These are phyloP conservation scores for Caenorhabditis japonica DNA, from an alignment of 2,888 invertebrate species.

Conservation along the genomic window DNA sequence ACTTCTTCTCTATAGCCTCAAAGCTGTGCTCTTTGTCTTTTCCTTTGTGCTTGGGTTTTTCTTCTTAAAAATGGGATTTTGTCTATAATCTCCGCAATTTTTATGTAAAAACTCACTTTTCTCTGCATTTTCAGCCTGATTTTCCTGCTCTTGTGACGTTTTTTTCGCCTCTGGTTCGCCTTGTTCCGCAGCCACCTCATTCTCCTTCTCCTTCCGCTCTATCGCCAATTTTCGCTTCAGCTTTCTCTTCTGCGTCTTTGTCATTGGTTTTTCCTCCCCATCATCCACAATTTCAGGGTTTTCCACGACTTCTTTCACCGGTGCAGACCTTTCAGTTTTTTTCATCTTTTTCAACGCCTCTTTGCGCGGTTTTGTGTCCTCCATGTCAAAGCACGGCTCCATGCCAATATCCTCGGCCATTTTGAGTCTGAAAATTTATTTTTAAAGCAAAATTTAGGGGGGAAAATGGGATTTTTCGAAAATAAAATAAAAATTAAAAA, in stretches of 20 bases:
- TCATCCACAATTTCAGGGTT: conserved; percentile 1
- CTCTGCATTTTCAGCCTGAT: neutral
- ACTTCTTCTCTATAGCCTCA: conserved; percentile 47
- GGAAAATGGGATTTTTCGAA: conserved; percentile 1
- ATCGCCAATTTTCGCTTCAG: conserved; percentile 29
- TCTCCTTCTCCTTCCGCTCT: conserved; percentile 11
- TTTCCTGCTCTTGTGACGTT: neutral
- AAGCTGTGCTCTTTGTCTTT: conserved; percentile 48
- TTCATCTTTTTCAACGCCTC: conserved; percentile 50
- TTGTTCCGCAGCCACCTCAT: conserved; percentile 11
- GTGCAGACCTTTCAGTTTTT: conserved; percentile 28
- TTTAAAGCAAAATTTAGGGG: neutral
- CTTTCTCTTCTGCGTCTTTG: conserved; percentile 37
- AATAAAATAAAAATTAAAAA: conserved; percentile 6
- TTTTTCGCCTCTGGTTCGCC: conserved; percentile 24
- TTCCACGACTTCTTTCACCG: conserved; percentile 12
- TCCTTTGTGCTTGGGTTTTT: conserved; percentile 26
- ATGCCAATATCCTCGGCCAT: conserved; percentile 62
- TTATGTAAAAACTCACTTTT: neutral
- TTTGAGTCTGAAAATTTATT: conserved; percentile 21
- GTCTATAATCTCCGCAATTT: neutral
- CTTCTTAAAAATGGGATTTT: neutral
- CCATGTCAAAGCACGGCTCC: conserved; percentile 56
- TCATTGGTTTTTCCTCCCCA: conserved; percentile 31
- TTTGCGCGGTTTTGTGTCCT: conserved; percentile 42